These are phyloP conservation scores for Xenus cinereus DNA, from an alignment of 2,113 vertebrate genomes.

Conservation along the genomic window DNA sequence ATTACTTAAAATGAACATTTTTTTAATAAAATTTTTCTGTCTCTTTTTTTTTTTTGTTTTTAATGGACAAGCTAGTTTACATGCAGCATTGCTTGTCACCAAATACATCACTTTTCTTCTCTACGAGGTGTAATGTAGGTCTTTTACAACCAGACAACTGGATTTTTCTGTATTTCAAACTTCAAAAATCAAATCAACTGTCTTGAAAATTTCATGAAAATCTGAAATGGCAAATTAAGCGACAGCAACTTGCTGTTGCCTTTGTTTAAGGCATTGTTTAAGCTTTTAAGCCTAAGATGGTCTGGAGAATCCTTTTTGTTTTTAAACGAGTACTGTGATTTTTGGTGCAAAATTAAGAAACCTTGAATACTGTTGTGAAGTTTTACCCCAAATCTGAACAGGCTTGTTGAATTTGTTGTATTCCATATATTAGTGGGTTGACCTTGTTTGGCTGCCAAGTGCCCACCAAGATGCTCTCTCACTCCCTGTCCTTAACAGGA, in stretches of 20 bases:
- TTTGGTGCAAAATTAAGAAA: neutral
- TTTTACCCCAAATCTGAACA: neutral
- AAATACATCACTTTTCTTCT: neutral
- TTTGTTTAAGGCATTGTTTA: neutral
- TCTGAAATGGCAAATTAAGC: neutral
- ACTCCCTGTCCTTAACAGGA: neutral
- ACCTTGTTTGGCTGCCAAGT: neutral
- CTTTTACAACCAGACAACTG: neutral
- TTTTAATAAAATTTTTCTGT: neutral
- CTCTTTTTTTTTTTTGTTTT: neutral
- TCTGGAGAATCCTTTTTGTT: neutral
- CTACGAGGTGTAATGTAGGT: neutral
- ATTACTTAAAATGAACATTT: neutral
- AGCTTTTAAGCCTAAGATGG: neutral
- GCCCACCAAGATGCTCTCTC: neutral
- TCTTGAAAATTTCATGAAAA: neutral
- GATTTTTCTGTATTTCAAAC: neutral
- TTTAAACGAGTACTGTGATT: neutral
- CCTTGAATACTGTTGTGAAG: neutral
- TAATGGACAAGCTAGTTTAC: neutral
- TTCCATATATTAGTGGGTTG: neutral
- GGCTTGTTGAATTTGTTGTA: neutral
- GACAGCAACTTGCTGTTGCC: neutral
- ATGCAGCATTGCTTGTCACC: neutral
- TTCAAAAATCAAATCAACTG: neutral